These are phyloP conservation scores for Thripadectes ignobilis DNA, from an alignment of 2,797 vertebrate genomes.

Conservation along the genomic window DNA sequence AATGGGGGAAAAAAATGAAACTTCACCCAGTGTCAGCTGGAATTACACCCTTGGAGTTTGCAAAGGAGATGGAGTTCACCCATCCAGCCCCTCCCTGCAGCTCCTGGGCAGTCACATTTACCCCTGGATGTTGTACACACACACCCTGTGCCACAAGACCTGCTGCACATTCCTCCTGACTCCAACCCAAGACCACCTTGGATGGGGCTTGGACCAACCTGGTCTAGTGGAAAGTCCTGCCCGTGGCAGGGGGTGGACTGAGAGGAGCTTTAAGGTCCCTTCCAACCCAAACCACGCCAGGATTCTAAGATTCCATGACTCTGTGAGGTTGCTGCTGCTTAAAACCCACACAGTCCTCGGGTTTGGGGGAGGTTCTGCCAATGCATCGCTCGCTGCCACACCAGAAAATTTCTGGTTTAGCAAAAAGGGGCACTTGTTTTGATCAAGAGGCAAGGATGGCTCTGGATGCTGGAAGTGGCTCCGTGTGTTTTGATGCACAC, in stretches of 20 bases:
- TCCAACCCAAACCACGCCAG: neutral
- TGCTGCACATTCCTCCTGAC: neutral
- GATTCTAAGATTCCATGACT: neutral
- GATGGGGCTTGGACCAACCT: neutral
- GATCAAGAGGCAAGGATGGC: neutral
- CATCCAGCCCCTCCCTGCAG: neutral
- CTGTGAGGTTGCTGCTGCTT: neutral
- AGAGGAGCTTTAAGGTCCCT: neutral
- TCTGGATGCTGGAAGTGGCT: neutral
- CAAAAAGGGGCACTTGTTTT: neutral
- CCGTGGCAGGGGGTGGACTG: neutral
- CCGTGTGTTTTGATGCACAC: neutral
- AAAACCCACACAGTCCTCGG: neutral
- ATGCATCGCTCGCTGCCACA: neutral
- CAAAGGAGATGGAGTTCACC: neutral
- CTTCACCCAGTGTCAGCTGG: neutral
- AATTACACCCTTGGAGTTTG: neutral
- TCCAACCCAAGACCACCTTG: neutral
- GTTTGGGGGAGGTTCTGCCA: neutral
- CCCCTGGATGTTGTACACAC: neutral
- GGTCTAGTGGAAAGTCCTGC: neutral
- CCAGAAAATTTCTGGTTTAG: neutral
- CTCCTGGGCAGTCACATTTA: neutral
- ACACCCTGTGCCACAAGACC: accelerated
- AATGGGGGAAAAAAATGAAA: constrained; percentile 1